phyloP scores from a whole-genome alignment of 2,888 invertebrate species.

The Amphiduros pacificus region DNA sequence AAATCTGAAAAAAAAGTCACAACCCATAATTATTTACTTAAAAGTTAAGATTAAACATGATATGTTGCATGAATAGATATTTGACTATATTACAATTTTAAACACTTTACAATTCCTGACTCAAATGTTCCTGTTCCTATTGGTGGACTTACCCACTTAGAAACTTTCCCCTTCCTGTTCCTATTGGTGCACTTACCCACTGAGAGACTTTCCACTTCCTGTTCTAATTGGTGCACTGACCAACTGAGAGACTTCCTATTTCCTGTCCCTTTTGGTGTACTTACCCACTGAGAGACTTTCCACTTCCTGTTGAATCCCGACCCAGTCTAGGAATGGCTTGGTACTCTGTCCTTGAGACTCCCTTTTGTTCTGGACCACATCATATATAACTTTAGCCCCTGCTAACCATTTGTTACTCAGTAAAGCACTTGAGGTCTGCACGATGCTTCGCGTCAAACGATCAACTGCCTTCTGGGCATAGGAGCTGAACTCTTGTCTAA shows the following conservation, averaged over 20 bases:
- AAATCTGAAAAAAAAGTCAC: conserved; percentile 28
- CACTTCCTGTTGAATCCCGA: conserved; percentile 46
- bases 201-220: conserved; percentile 43
- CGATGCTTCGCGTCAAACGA: conserved; percentile 43
- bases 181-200: conserved; percentile 43
- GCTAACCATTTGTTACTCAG: conserved; percentile 47
- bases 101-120: no score
- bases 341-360: conserved; percentile 31
- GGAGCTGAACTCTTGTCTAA: conserved; percentile 44
- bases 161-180: no score
- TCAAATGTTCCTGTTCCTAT: no score
- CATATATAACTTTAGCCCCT: conserved; percentile 48
- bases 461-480: conserved; percentile 43
- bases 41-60: no score
- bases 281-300: conserved; percentile 46
- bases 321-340: conserved; percentile 52
- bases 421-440: conserved; percentile 47
- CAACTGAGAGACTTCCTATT: no score
- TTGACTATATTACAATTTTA: no score
- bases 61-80: no score
- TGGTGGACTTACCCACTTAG: no score
- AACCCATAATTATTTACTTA: no score
- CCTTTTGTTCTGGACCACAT: conserved; percentile 29
- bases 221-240: no score
- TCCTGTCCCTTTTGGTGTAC: no score